Percentiles rank a stretch among this genome's conserved stretches.
Evolutionary conservation across 2,113 vertebrate genomes (phyloP).

Genomic region (Nerophis lumbriciformis): DNA sequence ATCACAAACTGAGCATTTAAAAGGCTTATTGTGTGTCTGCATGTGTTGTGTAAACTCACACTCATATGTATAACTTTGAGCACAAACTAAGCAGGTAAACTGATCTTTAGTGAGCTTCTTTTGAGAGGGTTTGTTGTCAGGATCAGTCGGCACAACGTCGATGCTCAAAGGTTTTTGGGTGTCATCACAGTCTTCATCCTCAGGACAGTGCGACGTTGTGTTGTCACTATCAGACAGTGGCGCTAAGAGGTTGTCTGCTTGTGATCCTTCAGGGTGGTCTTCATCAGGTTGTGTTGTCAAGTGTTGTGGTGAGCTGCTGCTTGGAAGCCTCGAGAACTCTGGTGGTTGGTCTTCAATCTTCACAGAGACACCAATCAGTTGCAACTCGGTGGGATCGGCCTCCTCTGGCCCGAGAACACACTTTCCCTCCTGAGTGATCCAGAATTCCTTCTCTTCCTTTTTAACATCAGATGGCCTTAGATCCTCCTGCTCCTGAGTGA

Average conservation of each 20-base stretch:
- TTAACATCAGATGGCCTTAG: too few relatives aligned
- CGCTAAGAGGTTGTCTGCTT: background rate
- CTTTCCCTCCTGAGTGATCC: background rate
- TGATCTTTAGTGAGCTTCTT: background rate
- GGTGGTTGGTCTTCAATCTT: background rate
- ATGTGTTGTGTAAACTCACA: background rate
- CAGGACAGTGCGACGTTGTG: background rate
- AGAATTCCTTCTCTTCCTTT: background rate
- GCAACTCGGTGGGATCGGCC: background rate
- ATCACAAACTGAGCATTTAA: background rate
- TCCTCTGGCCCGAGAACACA: background rate
- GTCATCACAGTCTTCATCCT: too few relatives aligned
- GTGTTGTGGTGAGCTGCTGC: too few relatives aligned
- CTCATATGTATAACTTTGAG: background rate
- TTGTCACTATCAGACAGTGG: background rate
- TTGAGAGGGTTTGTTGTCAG: background rate
- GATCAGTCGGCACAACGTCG: background rate
- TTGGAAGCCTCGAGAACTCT: background rate
- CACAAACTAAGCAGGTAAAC: background rate
- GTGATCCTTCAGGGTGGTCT: background rate
- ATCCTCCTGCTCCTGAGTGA: background rate
- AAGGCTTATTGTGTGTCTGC: background rate
- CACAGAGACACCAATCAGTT: background rate
- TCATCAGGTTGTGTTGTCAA: too few relatives aligned
- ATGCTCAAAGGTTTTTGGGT: too few relatives aligned